Percentiles rank a stretch among this genome's conserved stretches.
These are phyloP conservation scores for Eudasyphora cyanicolor DNA, from an alignment of 2,888 invertebrate genomes.

Conservation along the genomic window DNA sequence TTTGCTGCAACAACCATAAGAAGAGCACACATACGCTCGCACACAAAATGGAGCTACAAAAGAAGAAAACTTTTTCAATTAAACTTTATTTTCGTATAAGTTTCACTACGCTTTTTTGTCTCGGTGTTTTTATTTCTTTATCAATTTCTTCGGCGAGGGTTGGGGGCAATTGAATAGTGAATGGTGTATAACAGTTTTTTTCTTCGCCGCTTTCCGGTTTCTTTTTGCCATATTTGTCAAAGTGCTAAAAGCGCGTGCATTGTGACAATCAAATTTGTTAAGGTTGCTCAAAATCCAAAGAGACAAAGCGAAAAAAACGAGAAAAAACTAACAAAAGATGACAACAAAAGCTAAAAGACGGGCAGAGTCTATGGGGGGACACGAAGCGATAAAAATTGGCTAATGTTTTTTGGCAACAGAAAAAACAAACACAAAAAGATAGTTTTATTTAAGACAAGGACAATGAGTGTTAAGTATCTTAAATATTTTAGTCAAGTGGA, in stretches of 20 bases:
- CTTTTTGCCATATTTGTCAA: neutral
- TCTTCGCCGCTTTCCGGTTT: neutral
- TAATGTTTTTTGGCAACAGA: no score
- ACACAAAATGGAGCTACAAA: neutral
- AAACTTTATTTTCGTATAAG: constrained; percentile 59
- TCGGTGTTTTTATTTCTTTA: neutral
- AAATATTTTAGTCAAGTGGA: no score
- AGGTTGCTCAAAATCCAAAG: neutral
- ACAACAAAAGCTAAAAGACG: no score
- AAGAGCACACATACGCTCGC: neutral
- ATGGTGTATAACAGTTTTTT: neutral
- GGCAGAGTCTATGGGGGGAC: no score
- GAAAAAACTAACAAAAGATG: neutral
- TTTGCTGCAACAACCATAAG: neutral
- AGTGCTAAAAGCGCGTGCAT: neutral
- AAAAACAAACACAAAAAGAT: no score
- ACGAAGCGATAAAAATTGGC: no score
- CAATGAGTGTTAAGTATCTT: no score
- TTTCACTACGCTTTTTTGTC: constrained; percentile 14
- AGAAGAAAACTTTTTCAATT: constrained; percentile 59
- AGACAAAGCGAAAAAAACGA: neutral
- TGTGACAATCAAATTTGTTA: constrained; percentile 8
- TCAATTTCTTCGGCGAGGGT: neutral
- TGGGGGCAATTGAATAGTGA: no score
- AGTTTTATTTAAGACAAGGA: no score